Conservation (phyloP, 2,888 invertebrate genomes). For the Zaprionus bogoriensis region DNA sequence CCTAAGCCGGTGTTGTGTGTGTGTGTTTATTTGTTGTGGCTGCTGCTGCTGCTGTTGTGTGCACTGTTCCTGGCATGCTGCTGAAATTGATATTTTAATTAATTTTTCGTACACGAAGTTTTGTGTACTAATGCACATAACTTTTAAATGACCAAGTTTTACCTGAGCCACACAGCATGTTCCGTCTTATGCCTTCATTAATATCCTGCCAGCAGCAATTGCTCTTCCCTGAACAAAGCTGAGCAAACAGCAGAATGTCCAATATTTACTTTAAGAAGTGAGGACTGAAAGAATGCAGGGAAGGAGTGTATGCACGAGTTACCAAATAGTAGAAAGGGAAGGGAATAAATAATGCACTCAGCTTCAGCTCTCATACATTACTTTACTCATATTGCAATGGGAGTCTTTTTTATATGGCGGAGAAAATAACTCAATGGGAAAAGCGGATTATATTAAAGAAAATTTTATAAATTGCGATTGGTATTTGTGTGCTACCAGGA, state of each 20-base stretch:
- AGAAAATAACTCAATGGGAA: too few relatives aligned
- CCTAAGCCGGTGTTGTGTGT: background rate
- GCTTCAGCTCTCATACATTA: too few relatives aligned
- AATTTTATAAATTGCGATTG: too few relatives aligned
- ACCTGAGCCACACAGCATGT: conserved; percentile 32
- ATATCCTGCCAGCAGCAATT: conserved; percentile 39
- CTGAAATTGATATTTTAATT: conserved; percentile 73
- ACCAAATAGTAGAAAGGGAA: too few relatives aligned
- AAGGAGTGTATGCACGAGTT: background rate
- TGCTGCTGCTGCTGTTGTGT: conserved; percentile 26
- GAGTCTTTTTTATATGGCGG: too few relatives aligned
- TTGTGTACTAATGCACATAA: conserved; percentile 38
- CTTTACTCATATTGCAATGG: too few relatives aligned
- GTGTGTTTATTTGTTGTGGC: conserved; percentile 11
- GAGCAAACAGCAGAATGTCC: background rate
- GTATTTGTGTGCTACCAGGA: too few relatives aligned
- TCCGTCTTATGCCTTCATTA: conserved; percentile 30
- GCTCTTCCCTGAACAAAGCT: background rate
- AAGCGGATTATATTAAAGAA: too few relatives aligned
- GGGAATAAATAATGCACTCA: too few relatives aligned
- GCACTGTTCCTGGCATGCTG: conserved; percentile 49
- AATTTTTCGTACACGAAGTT: conserved; percentile 54
- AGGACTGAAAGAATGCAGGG: background rate
- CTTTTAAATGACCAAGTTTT: conserved; percentile 66
- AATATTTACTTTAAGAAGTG: conserved; percentile 1